phyloP scores from a whole-genome alignment of 1,140 invertebrate genomes.

The Solenopsis invicta region DNA sequence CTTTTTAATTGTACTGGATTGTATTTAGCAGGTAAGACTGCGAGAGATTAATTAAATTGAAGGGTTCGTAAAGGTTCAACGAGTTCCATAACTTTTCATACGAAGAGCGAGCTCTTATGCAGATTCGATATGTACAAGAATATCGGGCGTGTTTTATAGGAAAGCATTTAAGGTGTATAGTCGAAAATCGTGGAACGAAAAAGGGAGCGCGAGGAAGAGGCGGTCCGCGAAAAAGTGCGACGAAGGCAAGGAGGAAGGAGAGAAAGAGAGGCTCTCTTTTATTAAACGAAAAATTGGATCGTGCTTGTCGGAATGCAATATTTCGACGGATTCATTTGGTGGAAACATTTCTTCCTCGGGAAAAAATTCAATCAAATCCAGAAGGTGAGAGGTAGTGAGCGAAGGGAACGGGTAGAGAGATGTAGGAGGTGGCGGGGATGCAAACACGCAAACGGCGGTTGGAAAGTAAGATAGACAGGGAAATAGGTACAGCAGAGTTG shows the following conservation, averaged over 20 bases:
- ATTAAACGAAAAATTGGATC: slow-evolving; percentile 86
- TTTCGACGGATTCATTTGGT: slow-evolving; percentile 87
- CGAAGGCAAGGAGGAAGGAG: slow-evolving; percentile 67
- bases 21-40: not conserved
- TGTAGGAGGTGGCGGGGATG: slow-evolving; percentile 44
- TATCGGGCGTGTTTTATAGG: slow-evolving; percentile 46
- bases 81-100: slow-evolving; percentile 15
- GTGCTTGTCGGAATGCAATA: slow-evolving; percentile 87
- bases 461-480: slow-evolving; percentile 68
- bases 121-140: not conserved
- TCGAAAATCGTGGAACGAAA: slow-evolving; percentile 56
- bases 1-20: slow-evolving; percentile 30
- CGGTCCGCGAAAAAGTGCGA: slow-evolving; percentile 69
- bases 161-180: slow-evolving; percentile 39
- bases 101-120: not conserved
- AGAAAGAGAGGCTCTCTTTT: slow-evolving; percentile 83
- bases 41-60: slow-evolving; percentile 18
- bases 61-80: slow-evolving; percentile 11
- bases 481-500: slow-evolving; percentile 70
- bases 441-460: slow-evolving; percentile 63
- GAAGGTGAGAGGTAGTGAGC: slow-evolving; percentile 82
- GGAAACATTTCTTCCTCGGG: slow-evolving; percentile 86
- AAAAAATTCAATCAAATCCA: slow-evolving; percentile 87
- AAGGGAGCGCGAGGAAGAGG: slow-evolving; percentile 12
- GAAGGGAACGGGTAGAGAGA: slow-evolving; percentile 43